A percentile compares a stretch with the other conserved stretches of the same genome.
Evolutionary conservation across 2,888 invertebrate genomes (phyloP).

Genomic region (Diadromus collaris): DNA sequence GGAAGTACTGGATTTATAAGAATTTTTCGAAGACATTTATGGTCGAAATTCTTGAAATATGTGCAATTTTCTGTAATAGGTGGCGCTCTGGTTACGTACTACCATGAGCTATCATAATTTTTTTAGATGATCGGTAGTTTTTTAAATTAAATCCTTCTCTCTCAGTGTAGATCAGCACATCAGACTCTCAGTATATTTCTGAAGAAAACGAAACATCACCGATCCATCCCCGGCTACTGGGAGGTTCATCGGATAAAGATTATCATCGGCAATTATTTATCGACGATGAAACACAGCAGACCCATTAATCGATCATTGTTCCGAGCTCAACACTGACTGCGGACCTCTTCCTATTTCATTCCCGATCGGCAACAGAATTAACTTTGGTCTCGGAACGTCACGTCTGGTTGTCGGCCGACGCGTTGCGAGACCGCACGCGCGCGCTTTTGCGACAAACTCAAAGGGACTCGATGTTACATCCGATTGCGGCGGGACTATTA

Average conservation of each 20-base stretch:
- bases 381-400: conserved; percentile 49
- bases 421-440: conserved; percentile 55
- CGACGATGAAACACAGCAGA: not conserved
- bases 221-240: not conserved
- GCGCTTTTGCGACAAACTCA: conserved; percentile 48
- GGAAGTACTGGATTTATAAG: no score
- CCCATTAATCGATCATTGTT: conserved; percentile 40
- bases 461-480: conserved; percentile 46
- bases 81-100: no score
- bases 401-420: conserved; percentile 49
- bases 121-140: no score
- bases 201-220: not conserved
- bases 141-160: no score
- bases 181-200: not conserved
- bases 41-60: no score
- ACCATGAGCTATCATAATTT: no score
- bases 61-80: no score
- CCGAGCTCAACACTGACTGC: conserved; percentile 15
- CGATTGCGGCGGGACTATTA: conserved; percentile 64
- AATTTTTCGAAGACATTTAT: no score
- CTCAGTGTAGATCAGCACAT: no score
- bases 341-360: conserved; percentile 16
- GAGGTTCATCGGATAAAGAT: not conserved
- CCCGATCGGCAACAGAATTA: conserved; percentile 54
- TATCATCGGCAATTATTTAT: conserved; percentile 18